phyloP scores from a whole-genome alignment of 1,140 invertebrate species.

The Trichogramma pretiosum region DNA sequence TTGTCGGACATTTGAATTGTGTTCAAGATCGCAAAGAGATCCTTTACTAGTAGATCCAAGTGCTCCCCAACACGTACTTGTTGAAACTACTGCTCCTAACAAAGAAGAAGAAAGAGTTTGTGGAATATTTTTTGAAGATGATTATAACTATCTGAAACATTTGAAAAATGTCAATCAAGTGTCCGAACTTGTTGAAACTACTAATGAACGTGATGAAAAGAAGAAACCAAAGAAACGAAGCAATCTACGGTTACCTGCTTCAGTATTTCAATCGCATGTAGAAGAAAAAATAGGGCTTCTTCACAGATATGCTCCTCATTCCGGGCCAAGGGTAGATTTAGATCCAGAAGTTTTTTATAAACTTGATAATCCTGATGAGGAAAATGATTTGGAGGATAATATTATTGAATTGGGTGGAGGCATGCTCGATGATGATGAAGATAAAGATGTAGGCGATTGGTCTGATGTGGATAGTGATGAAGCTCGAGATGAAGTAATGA shows the following conservation, averaged over 20 bases:
- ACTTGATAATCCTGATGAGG: slow-evolving; percentile 74
- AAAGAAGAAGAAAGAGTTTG: slow-evolving; percentile 76
- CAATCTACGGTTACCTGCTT: slow-evolving; percentile 75
- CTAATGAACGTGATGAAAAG: slow-evolving; percentile 13
- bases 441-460: slow-evolving; percentile 46
- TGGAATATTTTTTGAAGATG: slow-evolving; percentile 93
- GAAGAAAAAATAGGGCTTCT: slow-evolving; percentile 83
- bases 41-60: slow-evolving; percentile 79
- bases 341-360: slow-evolving; percentile 93
- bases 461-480: background rate
- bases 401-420: slow-evolving; percentile 68
- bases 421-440: slow-evolving; percentile 39
- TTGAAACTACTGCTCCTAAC: slow-evolving; percentile 43
- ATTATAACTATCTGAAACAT: slow-evolving; percentile 94
- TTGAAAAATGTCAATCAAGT: slow-evolving; percentile 60
- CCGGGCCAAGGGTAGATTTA: slow-evolving; percentile 68
- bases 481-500: background rate
- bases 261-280: slow-evolving; percentile 82
- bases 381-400: slow-evolving; percentile 83
- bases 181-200: slow-evolving; percentile 30
- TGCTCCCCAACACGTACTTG: slow-evolving; percentile 77
- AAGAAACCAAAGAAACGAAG: slow-evolving; percentile 33
- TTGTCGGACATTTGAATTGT: slow-evolving; percentile 82
- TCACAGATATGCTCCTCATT: slow-evolving; percentile 78
- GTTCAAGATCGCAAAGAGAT: slow-evolving; percentile 87